These are phyloP conservation scores for Lithosia quadra DNA, from an alignment of 2,888 invertebrate genomes.

Conservation along the genomic window DNA sequence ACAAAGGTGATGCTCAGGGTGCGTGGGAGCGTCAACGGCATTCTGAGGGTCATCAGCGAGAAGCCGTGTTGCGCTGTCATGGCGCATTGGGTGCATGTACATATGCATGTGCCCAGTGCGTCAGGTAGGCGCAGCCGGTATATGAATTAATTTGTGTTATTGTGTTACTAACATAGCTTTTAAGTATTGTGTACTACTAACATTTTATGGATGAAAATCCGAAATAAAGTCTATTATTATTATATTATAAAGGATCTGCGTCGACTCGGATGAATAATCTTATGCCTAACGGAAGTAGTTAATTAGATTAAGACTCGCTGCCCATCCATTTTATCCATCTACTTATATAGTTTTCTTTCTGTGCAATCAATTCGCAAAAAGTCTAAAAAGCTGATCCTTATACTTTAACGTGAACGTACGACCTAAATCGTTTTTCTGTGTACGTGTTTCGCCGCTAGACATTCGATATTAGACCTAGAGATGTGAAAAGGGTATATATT, in stretches of 20 bases:
- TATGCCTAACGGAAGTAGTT: not conserved
- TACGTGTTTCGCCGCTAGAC: not conserved
- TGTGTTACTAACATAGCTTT: no score
- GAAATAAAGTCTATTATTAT: no score
- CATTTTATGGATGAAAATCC: no score
- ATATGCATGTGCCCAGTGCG: no score
- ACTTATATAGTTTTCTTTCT: not conserved
- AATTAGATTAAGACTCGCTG: not conserved
- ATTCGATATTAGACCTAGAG: constrained; percentile 6
- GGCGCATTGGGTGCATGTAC: no score
- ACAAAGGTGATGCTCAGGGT: no score
- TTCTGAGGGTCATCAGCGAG: no score
- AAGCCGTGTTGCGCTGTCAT: no score
- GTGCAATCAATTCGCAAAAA: not conserved
- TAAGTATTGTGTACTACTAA: no score
- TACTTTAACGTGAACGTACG: not conserved
- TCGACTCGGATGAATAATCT: constrained; percentile 2
- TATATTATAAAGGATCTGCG: not conserved
- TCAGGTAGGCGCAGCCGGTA: no score
- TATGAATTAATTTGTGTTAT: no score
- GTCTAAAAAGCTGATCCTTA: constrained; percentile 4
- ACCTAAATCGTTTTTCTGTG: not conserved
- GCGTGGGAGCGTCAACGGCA: no score
- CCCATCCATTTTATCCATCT: constrained; percentile 1
- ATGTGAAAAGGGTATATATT: not conserved